Percentiles rank a stretch among this genome's conserved stretches.
Evolutionary conservation across 2,888 invertebrate genomes (phyloP).

Genomic region (Acronicta aceris): DNA sequence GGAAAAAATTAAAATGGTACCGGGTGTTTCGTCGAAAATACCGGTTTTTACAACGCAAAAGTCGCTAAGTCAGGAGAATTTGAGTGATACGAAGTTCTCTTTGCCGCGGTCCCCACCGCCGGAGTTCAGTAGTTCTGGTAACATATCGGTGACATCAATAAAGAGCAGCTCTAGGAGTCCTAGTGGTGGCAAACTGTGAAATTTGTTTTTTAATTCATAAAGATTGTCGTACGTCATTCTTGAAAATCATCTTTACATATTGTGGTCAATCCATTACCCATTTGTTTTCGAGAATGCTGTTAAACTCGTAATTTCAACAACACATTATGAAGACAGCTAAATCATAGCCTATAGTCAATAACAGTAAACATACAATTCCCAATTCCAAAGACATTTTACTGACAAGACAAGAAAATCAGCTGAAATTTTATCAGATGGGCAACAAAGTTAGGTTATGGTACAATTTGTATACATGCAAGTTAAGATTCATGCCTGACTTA

Average conservation of each 20-base stretch:
- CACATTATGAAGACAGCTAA: neutral
- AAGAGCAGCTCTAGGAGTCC: conserved; percentile 89
- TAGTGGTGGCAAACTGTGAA: conserved; percentile 82
- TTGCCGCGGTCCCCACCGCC: conserved; percentile 82
- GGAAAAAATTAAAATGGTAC: conserved; percentile 71
- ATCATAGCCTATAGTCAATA: conserved; percentile 18
- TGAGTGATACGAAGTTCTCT: conserved; percentile 79
- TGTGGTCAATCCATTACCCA: neutral
- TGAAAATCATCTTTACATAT: conserved; percentile 22
- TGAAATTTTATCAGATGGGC: conserved; percentile 6
- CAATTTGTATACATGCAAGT: conserved; percentile 53
- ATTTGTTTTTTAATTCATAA: conserved; percentile 10
- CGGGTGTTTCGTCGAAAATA: conserved; percentile 85
- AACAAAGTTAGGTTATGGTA: conserved; percentile 41
- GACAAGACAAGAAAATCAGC: conserved; percentile 16
- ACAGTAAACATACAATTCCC: conserved; percentile 3
- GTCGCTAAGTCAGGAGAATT: conserved; percentile 86
- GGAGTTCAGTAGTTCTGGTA: conserved; percentile 79
- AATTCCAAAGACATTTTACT: conserved; percentile 4
- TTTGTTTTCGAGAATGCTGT: conserved; percentile 1
- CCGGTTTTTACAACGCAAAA: conserved; percentile 86
- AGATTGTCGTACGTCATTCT: conserved; percentile 19
- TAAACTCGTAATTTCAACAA: neutral
- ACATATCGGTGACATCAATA: conserved; percentile 90
- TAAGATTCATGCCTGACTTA: conserved; percentile 45